Base-by-base conservation (phyloP, 2,113 vertebrate genomes). In the Nipponia nippon region DNA sequence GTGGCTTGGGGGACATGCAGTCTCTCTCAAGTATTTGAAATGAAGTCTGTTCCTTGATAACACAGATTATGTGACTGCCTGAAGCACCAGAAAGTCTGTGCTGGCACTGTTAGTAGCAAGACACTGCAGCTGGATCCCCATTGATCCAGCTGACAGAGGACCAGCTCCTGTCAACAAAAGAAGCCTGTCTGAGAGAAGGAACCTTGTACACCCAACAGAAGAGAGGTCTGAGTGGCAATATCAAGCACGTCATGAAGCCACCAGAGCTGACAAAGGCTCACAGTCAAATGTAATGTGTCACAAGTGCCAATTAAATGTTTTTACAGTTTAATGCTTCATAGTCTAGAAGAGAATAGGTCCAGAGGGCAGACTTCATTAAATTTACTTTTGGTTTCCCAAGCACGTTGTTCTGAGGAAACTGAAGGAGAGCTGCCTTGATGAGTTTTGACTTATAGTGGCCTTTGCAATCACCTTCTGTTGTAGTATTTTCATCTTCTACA, bases 201-300 rank as follows among this genome's bases (percentile, higher is more conserved):
- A 91, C 32, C 62, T 34, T 96, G 73, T 97, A 58, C 79, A 77
- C 49, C 77, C 55, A 79, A 87, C 44, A 97, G 94, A 93, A 95
- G 78, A 97, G 79, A 77, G 52, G 59, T 55, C 86, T 95, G 86
- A 97, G 85, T 67, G 72, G 79, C 96, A 95, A 65, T 97, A 96
- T 90, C 91, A 93, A 93, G 83, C 95, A 81, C 86, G 85, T 83
- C 73, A 84, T 96, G 95, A 97, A 95, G 94, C 97, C 96, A 95
- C 62, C 76, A 94, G 94, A 93, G 32, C 82, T 97, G 90, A 97
- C 84, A 97, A 97, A 98, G 94, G 83, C 93, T 97, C 72, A 21
- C 83, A 97, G 94, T 96, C 92, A 96, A 73, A 95, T 96, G 67
- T 89, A 87, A 93, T 92, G 36, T 95, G 94, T 95, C 96, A 81